These are phyloP conservation scores for Cremastobaeus sp. DNA, from an alignment of 2,888 invertebrate species.

Conservation along the genomic window DNA sequence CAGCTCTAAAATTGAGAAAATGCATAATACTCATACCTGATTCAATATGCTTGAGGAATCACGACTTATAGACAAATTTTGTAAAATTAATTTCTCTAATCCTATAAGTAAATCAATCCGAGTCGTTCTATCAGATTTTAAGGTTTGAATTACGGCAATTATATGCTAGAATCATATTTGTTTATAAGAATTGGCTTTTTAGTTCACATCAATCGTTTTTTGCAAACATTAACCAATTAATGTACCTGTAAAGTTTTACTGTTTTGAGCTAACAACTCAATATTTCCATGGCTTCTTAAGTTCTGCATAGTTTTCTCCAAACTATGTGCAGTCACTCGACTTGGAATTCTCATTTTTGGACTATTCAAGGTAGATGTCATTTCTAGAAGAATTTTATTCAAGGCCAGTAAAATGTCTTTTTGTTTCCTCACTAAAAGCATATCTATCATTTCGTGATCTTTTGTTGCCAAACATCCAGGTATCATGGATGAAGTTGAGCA, in stretches of 20 bases:
- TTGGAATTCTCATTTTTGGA: conserved; percentile 69
- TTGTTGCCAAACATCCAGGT: conserved; percentile 75
- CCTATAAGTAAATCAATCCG: conserved; percentile 82
- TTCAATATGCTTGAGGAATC: conserved; percentile 80
- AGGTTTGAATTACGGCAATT: conserved; percentile 80
- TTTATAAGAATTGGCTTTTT: too few relatives aligned
- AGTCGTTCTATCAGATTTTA: conserved; percentile 80
- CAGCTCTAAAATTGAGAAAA: too few relatives aligned
- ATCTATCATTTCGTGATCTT: conserved; percentile 67
- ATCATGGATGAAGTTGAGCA: conserved; percentile 66
- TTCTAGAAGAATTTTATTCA: conserved; percentile 71
- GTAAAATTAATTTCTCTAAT: conserved; percentile 82
- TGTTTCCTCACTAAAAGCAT: conserved; percentile 72
- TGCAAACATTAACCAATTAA: conserved; percentile 3
- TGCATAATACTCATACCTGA: conserved; percentile 71
- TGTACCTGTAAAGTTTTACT: conserved; percentile 74
- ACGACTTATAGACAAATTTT: conserved; percentile 74
- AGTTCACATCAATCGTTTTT: too few relatives aligned
- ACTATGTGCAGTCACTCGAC: conserved; percentile 75
- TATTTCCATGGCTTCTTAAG: conserved; percentile 67
- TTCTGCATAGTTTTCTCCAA: conserved; percentile 74
- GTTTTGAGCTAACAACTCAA: conserved; percentile 64
- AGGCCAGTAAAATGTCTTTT: conserved; percentile 69
- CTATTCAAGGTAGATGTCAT: conserved; percentile 68
- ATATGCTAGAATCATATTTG: conserved; percentile 72